Percentiles rank a stretch among this genome's conserved stretches.
These are phyloP conservation scores for Telenomus remus DNA, from an alignment of 1,140 invertebrate genomes.

Conservation along the genomic window DNA sequence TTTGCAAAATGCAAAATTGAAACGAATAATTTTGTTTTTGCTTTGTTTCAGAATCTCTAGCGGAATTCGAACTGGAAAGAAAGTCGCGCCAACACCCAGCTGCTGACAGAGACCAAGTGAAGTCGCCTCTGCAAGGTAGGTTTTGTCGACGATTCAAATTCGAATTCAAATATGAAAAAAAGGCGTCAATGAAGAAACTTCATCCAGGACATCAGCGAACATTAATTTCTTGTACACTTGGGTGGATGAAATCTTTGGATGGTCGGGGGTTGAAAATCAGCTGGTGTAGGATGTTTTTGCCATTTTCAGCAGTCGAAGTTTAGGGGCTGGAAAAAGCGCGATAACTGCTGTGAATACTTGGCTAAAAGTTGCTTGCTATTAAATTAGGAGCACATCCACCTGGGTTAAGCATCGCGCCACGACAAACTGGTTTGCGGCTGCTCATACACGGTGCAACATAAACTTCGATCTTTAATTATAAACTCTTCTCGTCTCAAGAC, in stretches of 20 bases:
- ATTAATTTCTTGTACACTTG: no score
- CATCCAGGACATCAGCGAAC: no score
- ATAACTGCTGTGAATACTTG: constrained; percentile 46
- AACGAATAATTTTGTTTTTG: constrained; percentile 9
- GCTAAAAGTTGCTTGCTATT: constrained; percentile 52
- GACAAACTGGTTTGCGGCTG: constrained; percentile 56
- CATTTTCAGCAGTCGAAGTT: constrained; percentile 45
- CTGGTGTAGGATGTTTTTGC: not conserved
- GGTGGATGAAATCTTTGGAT: constrained; percentile 20
- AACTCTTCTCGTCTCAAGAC: constrained; percentile 60
- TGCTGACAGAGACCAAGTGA: constrained; percentile 85
- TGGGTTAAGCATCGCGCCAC: constrained; percentile 49
- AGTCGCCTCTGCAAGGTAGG: constrained; percentile 86
- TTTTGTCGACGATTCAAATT: not conserved
- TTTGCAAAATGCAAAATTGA: not conserved
- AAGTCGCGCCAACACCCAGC: constrained; percentile 86
- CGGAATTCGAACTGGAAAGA: constrained; percentile 89
- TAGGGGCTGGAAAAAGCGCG: constrained; percentile 37
- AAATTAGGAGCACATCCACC: constrained; percentile 45
- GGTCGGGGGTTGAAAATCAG: constrained; percentile 5
- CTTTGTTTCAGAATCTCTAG: constrained; percentile 85
- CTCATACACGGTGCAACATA: constrained; percentile 55
- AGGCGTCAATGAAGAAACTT: not conserved
- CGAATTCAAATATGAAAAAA: constrained; percentile 9
- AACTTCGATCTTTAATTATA: constrained; percentile 74